Evolutionary conservation across 2,113 vertebrate species (phyloP).

Genomic region (Muscicapa adusta): DNA sequence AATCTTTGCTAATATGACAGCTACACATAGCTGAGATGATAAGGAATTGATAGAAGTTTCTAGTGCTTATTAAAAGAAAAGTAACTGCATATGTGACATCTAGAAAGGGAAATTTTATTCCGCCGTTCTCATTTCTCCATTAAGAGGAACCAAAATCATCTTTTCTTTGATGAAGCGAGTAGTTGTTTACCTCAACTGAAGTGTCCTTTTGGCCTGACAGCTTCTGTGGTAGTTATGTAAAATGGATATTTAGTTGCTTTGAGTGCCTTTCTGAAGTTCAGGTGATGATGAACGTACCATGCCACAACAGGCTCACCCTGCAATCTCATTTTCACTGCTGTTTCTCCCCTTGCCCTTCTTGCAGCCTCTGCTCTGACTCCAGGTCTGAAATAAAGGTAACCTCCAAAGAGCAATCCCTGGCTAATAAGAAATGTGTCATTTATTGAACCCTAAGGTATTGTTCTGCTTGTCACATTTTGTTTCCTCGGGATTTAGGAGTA

Average conservation of each 20-base stretch:
- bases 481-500: neutral
- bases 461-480: neutral
- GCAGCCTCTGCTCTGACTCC: neutral
- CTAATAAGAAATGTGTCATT: neutral
- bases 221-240: neutral
- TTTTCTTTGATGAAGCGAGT: neutral
- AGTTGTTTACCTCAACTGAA: neutral
- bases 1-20: neutral
- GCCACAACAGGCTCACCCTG: neutral
- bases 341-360: neutral
- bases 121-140: neutral
- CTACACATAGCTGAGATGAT: neutral
- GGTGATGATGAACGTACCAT: accelerated
- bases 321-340: neutral
- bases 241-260: neutral
- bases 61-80: neutral
- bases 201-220: neutral
- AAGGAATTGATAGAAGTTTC: neutral
- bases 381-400: neutral
- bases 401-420: neutral
- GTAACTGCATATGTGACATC: neutral
- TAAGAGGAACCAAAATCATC: neutral
- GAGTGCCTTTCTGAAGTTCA: neutral
- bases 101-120: neutral
- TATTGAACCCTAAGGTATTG: neutral